phyloP scores from a whole-genome alignment of 2,797 vertebrate species.

The Phrynocephalus forsythii region DNA sequence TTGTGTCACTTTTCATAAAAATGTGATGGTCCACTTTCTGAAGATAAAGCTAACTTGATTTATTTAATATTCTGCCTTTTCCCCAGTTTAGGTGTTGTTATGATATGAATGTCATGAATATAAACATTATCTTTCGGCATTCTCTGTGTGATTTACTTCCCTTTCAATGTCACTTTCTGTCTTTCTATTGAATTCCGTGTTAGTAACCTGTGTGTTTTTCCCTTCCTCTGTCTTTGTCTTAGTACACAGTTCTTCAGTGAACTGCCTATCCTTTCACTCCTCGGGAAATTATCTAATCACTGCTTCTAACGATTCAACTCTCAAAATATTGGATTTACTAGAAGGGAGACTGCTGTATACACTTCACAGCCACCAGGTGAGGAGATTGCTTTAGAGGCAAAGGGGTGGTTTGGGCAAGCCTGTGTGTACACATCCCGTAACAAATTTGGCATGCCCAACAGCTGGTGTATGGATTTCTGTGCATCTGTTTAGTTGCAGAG shows the following conservation, averaged over 20 bases:
- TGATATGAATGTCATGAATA: background rate
- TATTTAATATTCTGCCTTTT: too few species aligned
- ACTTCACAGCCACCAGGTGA: conserved; percentile 96
- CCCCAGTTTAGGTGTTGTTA: background rate
- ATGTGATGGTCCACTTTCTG: background rate
- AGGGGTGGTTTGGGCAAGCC: background rate
- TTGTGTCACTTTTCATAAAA: background rate
- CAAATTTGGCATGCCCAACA: background rate
- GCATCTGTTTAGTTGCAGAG: background rate
- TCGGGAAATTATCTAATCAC: conserved; percentile 93
- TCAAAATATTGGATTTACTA: conserved; percentile 94
- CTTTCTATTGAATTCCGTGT: background rate
- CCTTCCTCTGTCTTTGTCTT: background rate
- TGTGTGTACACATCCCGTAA: background rate
- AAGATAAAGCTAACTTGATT: background rate
- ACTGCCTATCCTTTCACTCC: conserved; percentile 91
- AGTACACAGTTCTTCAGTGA: conserved; percentile 93
- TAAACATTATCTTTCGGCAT: background rate
- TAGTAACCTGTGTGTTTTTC: background rate
- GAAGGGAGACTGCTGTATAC: conserved; percentile 95
- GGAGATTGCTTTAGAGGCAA: conserved; percentile 27
- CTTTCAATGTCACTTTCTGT: conserved; percentile 7
- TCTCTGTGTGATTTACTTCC: background rate
- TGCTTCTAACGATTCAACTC: conserved; percentile 92
- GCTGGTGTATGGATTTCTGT: background rate